Evolutionary conservation across 2,113 vertebrate genomes (phyloP), one percentile per base, ranked within the genome.

Genomic region (Thoracochromis brauschi): DNA sequence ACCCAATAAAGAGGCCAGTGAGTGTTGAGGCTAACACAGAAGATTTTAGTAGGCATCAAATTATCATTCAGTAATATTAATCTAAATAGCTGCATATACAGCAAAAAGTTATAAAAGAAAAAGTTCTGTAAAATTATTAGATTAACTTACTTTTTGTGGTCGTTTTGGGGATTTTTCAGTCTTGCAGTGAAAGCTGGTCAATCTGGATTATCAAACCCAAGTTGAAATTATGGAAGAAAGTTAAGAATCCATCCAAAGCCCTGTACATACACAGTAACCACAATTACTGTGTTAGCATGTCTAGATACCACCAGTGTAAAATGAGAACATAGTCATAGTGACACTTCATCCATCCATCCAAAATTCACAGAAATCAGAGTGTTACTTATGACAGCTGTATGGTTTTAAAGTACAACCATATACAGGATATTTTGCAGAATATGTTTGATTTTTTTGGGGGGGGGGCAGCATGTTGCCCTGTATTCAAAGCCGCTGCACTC

Each of bases 401-500:
- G 11, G 13, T 51, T 47, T 49, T 19, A 47, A 49, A 75, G 13
- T 19, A 4, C 0, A 26, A 21, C 8, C 11, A 60, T 31, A 40
- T 45, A 33, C n/a, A 35, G 65, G 49, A 17, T 11, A 2, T 26
- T 35, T 42, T 53, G 33, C 10, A 3, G 51, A 4, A 21, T 21
- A 9, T 75, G 10, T 21, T 51, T 47, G 54, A 1, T 33, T n/a
- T 45, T 42, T 54, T 55, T 38, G 1, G 3, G n/a, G 12, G n/a
- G 3, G 63, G 13, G 13, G 1, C 21, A 9, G 7, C 65, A 3
- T 38, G 35, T 14, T 31, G 47, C 6, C 5, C 13, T 60, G 21
- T 9, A 51, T 57, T 63, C 31, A 47, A 78, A 31, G 47, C 8
- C 55, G 6, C 40, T 90, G 47, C 65, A 21, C 54, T 83, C 19